These are phyloP conservation scores for Drosophila pseudoobscura DNA, from an alignment of 1,140 invertebrate species.

Conservation along the genomic window DNA sequence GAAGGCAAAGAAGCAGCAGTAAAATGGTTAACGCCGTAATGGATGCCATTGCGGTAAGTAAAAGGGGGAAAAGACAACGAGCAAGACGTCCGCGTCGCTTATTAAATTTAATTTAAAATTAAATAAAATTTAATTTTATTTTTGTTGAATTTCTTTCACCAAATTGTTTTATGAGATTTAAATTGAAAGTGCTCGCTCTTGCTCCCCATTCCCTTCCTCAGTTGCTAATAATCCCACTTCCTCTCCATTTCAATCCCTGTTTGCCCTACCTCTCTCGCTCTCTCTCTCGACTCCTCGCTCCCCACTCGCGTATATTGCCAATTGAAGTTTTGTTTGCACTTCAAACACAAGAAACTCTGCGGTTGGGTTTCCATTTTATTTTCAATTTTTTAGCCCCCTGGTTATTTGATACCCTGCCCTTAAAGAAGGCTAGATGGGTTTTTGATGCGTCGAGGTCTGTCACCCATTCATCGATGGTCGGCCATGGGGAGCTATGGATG, in stretches of 20 bases:
- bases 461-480: neutral
- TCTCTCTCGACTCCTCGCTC: constrained; percentile 1
- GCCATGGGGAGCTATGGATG: too few species aligned
- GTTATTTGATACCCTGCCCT: neutral
- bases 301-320: constrained; percentile 26
- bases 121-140: constrained; percentile 39
- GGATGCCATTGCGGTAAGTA: constrained; percentile 83
- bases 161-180: constrained; percentile 56
- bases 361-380: constrained; percentile 40
- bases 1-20: constrained; percentile 7
- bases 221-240: neutral
- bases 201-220: neutral
- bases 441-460: neutral
- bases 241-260: neutral
- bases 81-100: constrained; percentile 4
- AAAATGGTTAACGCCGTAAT: constrained; percentile 82
- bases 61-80: neutral
- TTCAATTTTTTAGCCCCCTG: neutral
- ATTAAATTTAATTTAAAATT: constrained; percentile 69
- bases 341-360: constrained; percentile 69
- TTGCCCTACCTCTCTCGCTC: neutral
- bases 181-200: constrained; percentile 60
- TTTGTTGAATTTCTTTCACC: constrained; percentile 8
- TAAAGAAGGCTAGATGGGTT: neutral
- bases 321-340: constrained; percentile 74